Base-by-base conservation (phyloP, 2,113 vertebrate genomes). In the Triplophysa siluroides region DNA sequence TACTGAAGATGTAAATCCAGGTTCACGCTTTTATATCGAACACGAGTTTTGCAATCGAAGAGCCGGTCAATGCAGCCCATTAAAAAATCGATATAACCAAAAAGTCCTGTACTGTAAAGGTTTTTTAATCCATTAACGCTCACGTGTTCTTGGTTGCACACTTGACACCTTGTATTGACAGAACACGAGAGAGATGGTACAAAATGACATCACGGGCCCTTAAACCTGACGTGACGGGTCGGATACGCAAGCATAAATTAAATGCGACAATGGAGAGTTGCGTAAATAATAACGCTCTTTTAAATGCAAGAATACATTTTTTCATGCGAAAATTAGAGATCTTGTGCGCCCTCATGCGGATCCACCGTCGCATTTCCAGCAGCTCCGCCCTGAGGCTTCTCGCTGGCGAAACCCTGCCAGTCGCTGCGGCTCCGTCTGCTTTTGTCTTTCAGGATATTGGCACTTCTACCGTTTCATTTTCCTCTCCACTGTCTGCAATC, bases 1-100 rank as follows among this genome's bases (percentile, higher is more conserved):
- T 89, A 87, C 83, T 81, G 73, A 81, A 83, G 79, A 82, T 38
- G 33, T 38, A 38, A 7, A 38, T 38, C 5, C 33, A 38, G 33
- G 33, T 38, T 38, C 33, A 38, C 33, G 33, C 1, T 24, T 61
- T 61, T 43, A 24, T 60, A 43, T 43, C 38, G 38, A 73, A 60
- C n/a, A 60, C 61, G 33, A 3, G 23, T 41, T 61, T 41, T 4
- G 2, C 1, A 18, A 23, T 63, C 33, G 23, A 81, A 68, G 13
- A 24, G 19, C 11, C 45, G 43, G 45, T 70, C 56, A 62, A 70
- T 58, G 26, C 54, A 69, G 11, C 12, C n/a, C 14, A 47, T 9
- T 21, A 23, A 71, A 29, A 61, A 43, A 38, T 10, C 16, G 24
- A 13, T 78, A 68, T 60, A 14, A n/a, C 24, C 33, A 24, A 23